phyloP scores from a whole-genome alignment of 2,797 vertebrate genomes.

The Rhabdomys pumilio region DNA sequence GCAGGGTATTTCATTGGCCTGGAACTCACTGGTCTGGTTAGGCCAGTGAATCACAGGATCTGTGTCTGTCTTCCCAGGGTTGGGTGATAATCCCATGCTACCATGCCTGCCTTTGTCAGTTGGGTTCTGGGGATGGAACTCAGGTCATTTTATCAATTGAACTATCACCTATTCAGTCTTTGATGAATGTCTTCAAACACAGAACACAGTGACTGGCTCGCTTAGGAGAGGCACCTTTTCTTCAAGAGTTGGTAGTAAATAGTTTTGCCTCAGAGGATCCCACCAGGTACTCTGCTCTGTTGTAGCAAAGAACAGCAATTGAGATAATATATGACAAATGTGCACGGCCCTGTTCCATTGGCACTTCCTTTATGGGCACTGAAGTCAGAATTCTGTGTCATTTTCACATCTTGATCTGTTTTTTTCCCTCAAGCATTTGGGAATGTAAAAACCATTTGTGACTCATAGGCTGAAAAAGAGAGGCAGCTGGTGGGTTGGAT shows the following conservation, averaged over 20 bases:
- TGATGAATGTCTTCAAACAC: constrained; percentile 19
- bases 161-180: neutral
- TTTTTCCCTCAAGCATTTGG: neutral
- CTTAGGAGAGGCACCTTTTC: constrained; percentile 15
- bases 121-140: neutral
- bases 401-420: neutral
- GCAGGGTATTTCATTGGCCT: neutral
- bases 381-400: neutral
- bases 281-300: neutral
- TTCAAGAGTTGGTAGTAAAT: constrained; percentile 26
- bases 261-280: constrained; percentile 58
- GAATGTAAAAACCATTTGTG: constrained; percentile 2
- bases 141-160: neutral
- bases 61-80: neutral
- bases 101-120: neutral
- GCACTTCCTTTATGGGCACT: constrained; percentile 28
- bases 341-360: neutral
- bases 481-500: neutral
- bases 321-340: neutral
- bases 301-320: neutral
- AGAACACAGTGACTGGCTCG: neutral
- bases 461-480: neutral
- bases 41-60: neutral
- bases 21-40: neutral
- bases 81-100: neutral